phyloP scores from a whole-genome alignment of 2,113 vertebrate genomes.

The Saguinus imperator region DNA sequence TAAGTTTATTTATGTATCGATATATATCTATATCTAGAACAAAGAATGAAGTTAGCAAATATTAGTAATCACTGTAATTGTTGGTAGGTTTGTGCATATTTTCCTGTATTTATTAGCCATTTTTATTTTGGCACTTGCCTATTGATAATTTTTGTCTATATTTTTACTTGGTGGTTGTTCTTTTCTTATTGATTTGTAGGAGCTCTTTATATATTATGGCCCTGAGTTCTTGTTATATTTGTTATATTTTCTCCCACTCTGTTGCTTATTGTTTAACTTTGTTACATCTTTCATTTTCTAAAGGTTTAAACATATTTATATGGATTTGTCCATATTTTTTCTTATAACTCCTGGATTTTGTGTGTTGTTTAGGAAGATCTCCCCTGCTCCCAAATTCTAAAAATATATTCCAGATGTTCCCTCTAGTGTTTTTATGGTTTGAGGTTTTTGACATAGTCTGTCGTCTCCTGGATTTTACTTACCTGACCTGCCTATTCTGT shows the following conservation, averaged over 20 bases:
- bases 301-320: not conserved
- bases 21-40: not conserved
- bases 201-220: constrained; percentile 25
- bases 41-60: not conserved
- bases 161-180: not conserved
- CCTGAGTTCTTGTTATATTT: not conserved
- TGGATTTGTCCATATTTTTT: not conserved
- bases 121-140: not conserved
- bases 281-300: not conserved
- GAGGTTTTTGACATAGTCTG: not conserved
- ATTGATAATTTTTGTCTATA: not conserved
- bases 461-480: not conserved
- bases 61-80: not conserved
- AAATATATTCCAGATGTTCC: not conserved
- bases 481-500: not conserved
- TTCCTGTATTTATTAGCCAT: not conserved
- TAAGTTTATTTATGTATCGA: not conserved
- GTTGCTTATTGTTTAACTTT: not conserved
- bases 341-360: not conserved
- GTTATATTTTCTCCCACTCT: not conserved
- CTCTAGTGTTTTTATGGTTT: not conserved
- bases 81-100: not conserved
- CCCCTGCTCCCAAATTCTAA: not conserved
- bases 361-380: not conserved
- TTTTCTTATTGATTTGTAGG: constrained; percentile 1